Percentiles rank a stretch among this genome's conserved stretches.
Evolutionary conservation across 1,140 invertebrate species (phyloP).

Genomic region (Drosophila yakuba): DNA sequence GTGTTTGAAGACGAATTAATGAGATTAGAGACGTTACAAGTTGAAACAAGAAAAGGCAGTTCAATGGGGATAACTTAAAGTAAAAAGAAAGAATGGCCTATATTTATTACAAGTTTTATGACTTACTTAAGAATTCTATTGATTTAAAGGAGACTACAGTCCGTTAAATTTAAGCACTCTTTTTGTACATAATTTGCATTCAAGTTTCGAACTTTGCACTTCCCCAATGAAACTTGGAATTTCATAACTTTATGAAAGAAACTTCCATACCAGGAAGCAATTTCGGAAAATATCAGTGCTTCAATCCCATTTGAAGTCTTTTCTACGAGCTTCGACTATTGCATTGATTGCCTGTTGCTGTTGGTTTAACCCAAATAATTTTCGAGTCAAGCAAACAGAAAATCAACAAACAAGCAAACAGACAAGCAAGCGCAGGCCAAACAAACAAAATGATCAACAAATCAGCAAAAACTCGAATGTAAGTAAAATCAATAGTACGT

Average conservation of each 20-base stretch:
- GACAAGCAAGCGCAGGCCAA: conserved; percentile 29
- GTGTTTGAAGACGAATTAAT: conserved; percentile 31
- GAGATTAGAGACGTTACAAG: conserved; percentile 1
- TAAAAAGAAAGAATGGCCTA: too few species aligned
- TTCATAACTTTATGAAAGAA: conserved; percentile 23
- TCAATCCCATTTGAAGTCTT: conserved; percentile 11
- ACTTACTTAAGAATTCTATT: too few species aligned
- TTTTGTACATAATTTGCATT: not conserved
- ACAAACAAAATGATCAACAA: conserved; percentile 51
- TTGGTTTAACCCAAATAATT: conserved; percentile 66
- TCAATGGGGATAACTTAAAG: too few species aligned
- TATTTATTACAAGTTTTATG: too few species aligned
- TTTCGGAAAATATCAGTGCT: conserved; percentile 18
- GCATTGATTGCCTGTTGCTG: conserved; percentile 44
- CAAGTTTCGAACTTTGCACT: conserved; percentile 9
- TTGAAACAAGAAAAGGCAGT: not conserved
- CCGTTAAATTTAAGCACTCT: not conserved
- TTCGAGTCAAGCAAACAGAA: conserved; percentile 55
- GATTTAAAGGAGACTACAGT: too few species aligned
- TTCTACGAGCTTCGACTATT: conserved; percentile 35
- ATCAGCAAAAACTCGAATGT: conserved; percentile 51
- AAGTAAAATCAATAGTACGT: conserved; percentile 55
- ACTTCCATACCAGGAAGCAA: conserved; percentile 23
- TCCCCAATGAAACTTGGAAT: conserved; percentile 14
- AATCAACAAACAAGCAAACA: conserved; percentile 50